phyloP scores from a whole-genome alignment of 2,113 vertebrate species.

The Puffinus mauretanicus region DNA sequence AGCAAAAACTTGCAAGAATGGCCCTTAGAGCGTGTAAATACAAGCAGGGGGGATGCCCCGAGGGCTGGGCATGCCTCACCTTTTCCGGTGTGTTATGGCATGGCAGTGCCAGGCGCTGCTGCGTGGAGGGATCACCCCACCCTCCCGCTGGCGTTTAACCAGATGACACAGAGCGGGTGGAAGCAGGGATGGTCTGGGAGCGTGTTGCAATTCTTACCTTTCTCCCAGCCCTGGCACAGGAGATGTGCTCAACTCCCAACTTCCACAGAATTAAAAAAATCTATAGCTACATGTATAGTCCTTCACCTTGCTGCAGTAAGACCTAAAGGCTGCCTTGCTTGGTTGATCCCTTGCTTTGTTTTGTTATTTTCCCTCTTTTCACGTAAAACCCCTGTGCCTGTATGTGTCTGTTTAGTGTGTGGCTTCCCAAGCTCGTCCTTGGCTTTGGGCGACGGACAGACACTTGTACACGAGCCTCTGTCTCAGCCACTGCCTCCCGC shows the following conservation, averaged over 20 bases:
- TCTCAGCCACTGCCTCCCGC: not conserved
- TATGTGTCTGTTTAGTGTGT: rapidly evolving
- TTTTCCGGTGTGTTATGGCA: not conserved
- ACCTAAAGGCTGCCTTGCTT: not conserved
- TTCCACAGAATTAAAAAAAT: not conserved
- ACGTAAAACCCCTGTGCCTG: rapidly evolving
- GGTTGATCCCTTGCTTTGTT: not conserved
- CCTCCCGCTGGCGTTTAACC: not conserved
- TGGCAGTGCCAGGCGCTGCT: not conserved
- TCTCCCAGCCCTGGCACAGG: not conserved
- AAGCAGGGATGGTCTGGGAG: not conserved
- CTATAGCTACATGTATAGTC: rapidly evolving
- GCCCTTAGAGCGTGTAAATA: not conserved
- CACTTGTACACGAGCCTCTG: not conserved
- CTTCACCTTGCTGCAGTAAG: not conserved
- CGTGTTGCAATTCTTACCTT: not conserved
- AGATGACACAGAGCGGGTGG: conserved; percentile 7
- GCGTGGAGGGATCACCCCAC: not conserved
- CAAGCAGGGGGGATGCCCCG: not conserved
- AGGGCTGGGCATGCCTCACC: not conserved
- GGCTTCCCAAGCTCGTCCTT: not conserved
- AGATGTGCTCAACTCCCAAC: not conserved
- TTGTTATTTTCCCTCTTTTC: not conserved
- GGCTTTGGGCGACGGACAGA: not conserved
- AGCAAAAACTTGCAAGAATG: not conserved